Evolutionary conservation across 2,113 vertebrate species (phyloP).

Genomic region (Limanda limanda): DNA sequence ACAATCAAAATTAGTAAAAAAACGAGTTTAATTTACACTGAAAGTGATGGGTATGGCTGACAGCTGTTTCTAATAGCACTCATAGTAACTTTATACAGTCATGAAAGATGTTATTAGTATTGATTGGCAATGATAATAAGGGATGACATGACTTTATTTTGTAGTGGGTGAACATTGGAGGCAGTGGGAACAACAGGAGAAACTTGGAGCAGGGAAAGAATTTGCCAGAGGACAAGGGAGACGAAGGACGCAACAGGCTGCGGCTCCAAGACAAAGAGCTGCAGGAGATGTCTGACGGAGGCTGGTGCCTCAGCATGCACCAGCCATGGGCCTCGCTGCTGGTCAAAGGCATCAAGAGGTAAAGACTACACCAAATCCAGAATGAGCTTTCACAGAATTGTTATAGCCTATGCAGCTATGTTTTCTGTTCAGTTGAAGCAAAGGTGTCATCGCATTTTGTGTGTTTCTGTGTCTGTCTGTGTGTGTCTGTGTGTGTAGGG

Average conservation of each 20-base stretch:
- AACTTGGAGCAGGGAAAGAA: slow-evolving; percentile 33
- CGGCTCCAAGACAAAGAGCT: slow-evolving; percentile 94
- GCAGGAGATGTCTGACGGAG: slow-evolving; percentile 93
- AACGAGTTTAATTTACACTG: no score
- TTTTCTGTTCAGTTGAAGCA: background rate
- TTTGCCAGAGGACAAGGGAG: slow-evolving; percentile 19
- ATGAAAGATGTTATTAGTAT: no score
- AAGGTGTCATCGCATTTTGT: background rate
- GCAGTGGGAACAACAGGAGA: slow-evolving; percentile 73
- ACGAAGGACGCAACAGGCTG: slow-evolving; percentile 79
- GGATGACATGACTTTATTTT: background rate
- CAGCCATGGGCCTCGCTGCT: slow-evolving; percentile 98
- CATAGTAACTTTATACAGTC: no score
- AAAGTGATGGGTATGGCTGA: no score
- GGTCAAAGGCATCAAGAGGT: slow-evolving; percentile 93
- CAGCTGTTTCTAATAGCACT: no score
- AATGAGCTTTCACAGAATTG: background rate
- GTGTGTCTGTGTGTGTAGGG: slow-evolving; percentile 77
- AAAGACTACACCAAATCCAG: background rate
- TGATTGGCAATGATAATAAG: background rate
- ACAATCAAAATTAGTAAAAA: no score
- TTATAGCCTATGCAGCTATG: background rate
- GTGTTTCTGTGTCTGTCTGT: slow-evolving; percentile 36
- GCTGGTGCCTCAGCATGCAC: slow-evolving; percentile 98
- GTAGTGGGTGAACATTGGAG: slow-evolving; percentile 91